These are phyloP conservation scores for Apocrypta bakeri DNA, from an alignment of 1,140 invertebrate species.

Conservation along the genomic window DNA sequence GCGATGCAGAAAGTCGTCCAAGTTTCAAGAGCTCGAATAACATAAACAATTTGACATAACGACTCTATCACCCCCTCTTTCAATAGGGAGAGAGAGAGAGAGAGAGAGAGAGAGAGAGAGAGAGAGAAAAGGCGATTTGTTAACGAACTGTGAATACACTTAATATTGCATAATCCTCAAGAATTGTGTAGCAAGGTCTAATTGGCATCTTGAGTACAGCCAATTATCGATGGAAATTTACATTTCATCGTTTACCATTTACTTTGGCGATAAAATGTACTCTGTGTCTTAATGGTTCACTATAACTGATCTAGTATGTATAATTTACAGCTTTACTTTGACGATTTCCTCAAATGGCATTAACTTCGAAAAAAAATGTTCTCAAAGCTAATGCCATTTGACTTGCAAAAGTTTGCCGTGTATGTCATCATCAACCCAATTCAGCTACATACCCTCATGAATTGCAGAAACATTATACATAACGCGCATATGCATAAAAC, in stretches of 20 bases:
- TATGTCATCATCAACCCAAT: background rate
- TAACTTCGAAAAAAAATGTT: too few species aligned
- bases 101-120: background rate
- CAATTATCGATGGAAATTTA: background rate
- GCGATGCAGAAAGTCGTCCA: slow-evolving; percentile 16
- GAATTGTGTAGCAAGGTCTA: background rate
- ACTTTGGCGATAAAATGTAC: too few species aligned
- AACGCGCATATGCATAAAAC: background rate
- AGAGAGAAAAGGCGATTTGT: background rate
- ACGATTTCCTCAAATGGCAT: too few species aligned
- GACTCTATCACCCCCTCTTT: background rate
- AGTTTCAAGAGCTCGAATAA: slow-evolving; percentile 20
- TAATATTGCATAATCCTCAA: slow-evolving; percentile 8
- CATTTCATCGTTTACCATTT: background rate
- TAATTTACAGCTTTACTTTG: too few species aligned
- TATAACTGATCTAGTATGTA: too few species aligned
- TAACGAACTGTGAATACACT: slow-evolving; percentile 19
- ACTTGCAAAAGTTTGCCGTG: background rate
- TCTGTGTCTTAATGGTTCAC: too few species aligned
- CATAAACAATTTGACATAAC: slow-evolving; percentile 34
- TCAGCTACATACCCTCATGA: background rate
- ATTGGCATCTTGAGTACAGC: background rate
- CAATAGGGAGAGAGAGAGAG: too few species aligned
- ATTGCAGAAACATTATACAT: background rate
- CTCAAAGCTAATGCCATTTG: background rate